phyloP scores from a whole-genome alignment of 2,113 vertebrate genomes.

The Anarrhichthys ocellatus region DNA sequence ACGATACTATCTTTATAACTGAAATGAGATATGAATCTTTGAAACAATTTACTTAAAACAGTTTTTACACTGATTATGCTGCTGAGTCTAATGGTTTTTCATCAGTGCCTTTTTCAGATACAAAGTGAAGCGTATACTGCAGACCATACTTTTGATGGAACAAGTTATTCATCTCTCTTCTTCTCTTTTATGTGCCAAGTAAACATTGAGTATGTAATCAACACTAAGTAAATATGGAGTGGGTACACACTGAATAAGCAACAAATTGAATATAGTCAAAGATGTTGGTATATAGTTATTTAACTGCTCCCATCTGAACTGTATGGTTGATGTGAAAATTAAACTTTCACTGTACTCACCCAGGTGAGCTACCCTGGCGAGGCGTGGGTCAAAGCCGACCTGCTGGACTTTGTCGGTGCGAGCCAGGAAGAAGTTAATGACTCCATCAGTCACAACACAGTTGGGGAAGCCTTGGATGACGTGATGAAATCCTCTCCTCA shows the following conservation, averaged over 20 bases:
- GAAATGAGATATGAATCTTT: conserved; percentile 17
- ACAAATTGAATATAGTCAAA: not conserved
- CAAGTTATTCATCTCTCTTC: not conserved
- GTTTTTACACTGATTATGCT: not conserved
- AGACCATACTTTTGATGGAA: not conserved
- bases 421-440: conserved; percentile 95
- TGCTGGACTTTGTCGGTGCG: conserved; percentile 90
- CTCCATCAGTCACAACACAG: conserved; percentile 91
- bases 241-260: not conserved
- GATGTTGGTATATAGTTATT: not conserved
- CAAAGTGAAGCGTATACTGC: not conserved
- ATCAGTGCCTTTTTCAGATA: not conserved
- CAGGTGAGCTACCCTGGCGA: conserved; percentile 88
- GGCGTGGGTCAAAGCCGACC: conserved; percentile 92
- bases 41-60: not conserved
- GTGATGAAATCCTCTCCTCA: conserved; percentile 88
- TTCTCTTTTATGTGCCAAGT: not conserved
- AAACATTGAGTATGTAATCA: not conserved
- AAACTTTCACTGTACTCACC: conserved; percentile 79
- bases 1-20: conserved; percentile 10
- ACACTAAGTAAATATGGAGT: not conserved
- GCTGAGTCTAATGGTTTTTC: not conserved
- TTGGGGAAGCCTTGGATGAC: conserved; percentile 88
- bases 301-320: not conserved
- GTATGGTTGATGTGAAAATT: not conserved